Conservation (phyloP, 2,888 invertebrate genomes). For the Rhyacophila evoluta region DNA sequence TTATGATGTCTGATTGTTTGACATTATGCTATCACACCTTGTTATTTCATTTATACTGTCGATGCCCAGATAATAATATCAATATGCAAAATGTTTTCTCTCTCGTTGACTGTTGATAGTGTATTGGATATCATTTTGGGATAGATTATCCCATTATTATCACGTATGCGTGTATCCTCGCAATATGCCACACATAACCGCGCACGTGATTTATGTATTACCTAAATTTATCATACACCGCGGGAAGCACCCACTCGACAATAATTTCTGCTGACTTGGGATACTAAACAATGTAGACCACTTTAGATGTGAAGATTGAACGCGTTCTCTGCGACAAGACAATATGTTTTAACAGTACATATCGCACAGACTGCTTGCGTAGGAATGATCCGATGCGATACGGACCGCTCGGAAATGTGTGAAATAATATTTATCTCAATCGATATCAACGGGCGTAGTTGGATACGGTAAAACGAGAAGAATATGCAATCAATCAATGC, state of each 20-base stretch:
- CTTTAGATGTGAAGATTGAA: slow-evolving; percentile 6
- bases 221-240: background rate
- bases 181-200: background rate
- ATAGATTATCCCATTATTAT: too few relatives aligned
- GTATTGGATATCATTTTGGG: too few relatives aligned
- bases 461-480: too few relatives aligned
- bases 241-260: slow-evolving; percentile 12
- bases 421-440: background rate
- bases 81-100: too few relatives aligned
- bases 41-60: too few relatives aligned
- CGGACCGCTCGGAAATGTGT: background rate
- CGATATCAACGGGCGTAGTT: too few relatives aligned
- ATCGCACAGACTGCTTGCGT: background rate
- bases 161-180: background rate
- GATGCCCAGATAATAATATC: too few relatives aligned
- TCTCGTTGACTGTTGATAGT: too few relatives aligned
- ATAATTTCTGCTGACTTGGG: background rate
- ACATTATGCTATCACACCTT: too few relatives aligned
- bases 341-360: background rate
- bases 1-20: too few relatives aligned
- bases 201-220: slow-evolving; percentile 11
- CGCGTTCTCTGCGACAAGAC: background rate
- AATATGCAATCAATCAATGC: too few relatives aligned
- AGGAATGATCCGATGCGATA: background rate
- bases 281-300: background rate